These are phyloP conservation scores for Mercenaria mercenaria DNA, from an alignment of 1,140 invertebrate species.

Conservation along the genomic window DNA sequence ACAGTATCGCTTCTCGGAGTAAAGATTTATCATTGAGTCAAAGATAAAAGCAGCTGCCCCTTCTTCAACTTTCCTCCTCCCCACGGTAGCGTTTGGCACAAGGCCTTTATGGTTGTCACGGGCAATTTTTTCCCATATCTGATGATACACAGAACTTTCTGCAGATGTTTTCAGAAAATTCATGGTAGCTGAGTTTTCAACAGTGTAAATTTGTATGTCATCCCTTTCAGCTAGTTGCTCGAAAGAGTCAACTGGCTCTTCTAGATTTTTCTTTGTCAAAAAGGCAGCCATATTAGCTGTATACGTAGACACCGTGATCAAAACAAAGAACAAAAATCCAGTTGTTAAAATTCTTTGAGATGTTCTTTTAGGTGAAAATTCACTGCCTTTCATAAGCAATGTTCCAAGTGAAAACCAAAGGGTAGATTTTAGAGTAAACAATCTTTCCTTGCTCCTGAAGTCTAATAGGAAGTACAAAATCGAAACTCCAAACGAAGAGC, in stretches of 20 bases:
- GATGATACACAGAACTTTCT: slow-evolving; percentile 66
- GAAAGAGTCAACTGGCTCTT: slow-evolving; percentile 79
- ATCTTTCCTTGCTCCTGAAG: slow-evolving; percentile 67
- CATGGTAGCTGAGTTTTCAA: slow-evolving; percentile 81
- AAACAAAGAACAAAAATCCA: slow-evolving; percentile 83
- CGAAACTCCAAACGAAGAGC: slow-evolving; percentile 75
- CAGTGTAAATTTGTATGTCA: slow-evolving; percentile 75
- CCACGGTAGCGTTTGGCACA: slow-evolving; percentile 71
- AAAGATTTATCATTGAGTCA: slow-evolving; percentile 81
- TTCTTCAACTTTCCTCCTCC: slow-evolving; percentile 59
- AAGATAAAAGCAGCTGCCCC: slow-evolving; percentile 79
- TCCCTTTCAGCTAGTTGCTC: slow-evolving; percentile 77
- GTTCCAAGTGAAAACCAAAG: slow-evolving; percentile 79
- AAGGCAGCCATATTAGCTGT: slow-evolving; percentile 85
- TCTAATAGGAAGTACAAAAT: slow-evolving; percentile 77
- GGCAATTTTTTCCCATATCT: slow-evolving; percentile 72
- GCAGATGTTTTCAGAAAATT: slow-evolving; percentile 77
- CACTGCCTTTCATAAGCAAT: slow-evolving; percentile 81
- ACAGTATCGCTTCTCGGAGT: slow-evolving; percentile 77
- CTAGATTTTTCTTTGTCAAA: slow-evolving; percentile 82
- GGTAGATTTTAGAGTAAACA: slow-evolving; percentile 76
- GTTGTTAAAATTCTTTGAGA: slow-evolving; percentile 83
- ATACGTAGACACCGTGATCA: slow-evolving; percentile 84
- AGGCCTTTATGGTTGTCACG: slow-evolving; percentile 68
- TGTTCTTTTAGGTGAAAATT: slow-evolving; percentile 79